A percentile compares a stretch with the other conserved stretches of the same genome.
Conservation (phyloP, 2,797 vertebrate species). For the Brachyalestes nurse region DNA sequence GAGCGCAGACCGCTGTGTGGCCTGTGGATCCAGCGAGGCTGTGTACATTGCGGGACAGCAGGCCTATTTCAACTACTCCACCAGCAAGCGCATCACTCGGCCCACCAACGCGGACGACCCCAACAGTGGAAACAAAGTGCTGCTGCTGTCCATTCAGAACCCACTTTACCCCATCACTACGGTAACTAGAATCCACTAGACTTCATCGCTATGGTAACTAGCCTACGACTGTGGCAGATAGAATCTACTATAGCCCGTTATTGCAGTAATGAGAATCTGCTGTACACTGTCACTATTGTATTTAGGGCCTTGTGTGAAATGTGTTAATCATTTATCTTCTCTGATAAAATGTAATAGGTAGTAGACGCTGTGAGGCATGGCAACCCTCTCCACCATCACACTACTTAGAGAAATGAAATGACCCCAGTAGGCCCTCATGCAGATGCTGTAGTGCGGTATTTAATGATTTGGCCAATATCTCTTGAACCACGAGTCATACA, state of each 20-base stretch:
- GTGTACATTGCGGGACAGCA: slow-evolving; percentile 96
- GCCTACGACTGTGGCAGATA: no score
- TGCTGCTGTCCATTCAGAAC: slow-evolving; percentile 96
- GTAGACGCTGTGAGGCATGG: no score
- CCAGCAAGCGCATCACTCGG: slow-evolving; percentile 94
- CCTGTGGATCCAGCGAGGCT: slow-evolving; percentile 86
- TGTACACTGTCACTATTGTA: not conserved
- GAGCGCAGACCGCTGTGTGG: slow-evolving; percentile 92
- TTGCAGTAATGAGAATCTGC: not conserved
- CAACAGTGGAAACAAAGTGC: slow-evolving; percentile 95
- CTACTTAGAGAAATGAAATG: no score
- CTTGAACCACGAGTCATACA: no score
- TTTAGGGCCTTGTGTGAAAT: not conserved
- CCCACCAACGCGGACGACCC: slow-evolving; percentile 95
- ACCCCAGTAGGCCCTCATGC: no score
- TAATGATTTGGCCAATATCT: no score
- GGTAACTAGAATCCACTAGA: slow-evolving; percentile 70
- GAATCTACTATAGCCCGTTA: not conserved
- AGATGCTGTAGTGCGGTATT: no score
- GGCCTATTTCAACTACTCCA: slow-evolving; percentile 97
- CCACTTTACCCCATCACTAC: slow-evolving; percentile 97
- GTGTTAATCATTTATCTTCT: no score
- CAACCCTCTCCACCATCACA: no score
- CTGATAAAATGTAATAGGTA: no score
- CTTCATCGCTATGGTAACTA: not conserved